Evolutionary conservation across 2,888 invertebrate species (phyloP), one percentile per base, ranked within the genome.

Genomic region (Sesamia inferens): DNA sequence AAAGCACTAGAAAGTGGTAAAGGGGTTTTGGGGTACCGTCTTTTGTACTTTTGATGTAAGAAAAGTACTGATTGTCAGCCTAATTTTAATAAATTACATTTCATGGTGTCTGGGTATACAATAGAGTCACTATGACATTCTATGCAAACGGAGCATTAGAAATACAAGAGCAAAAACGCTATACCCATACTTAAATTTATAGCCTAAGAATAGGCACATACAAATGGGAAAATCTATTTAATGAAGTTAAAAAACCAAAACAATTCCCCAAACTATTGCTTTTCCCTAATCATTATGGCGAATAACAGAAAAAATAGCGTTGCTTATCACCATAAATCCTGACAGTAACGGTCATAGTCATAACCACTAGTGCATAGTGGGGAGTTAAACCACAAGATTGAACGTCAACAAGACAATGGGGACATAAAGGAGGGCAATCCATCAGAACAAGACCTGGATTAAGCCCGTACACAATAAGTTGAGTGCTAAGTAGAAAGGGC

Each of bases 381-480:
- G 54, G n/a, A 59, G 71, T 47, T 54, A 68, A 78, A 83, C 85
- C 85, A 68, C 83, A 83, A 78, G 71, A 86, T 83, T 78, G 74
- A 77, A 81, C 85, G 75, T 76, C 78, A 82, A 81, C 61, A 59
- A 81, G 69, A 86, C 85, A 86, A 86, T 81, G 63, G 68, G 54
- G 62, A 24, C 61, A 63, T 76, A 83, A 76, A 70, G 55, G 69
- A 59, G 44, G 11, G 66, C 64, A 71, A 74, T 81, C 48, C 51
- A 80, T 81, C 81, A 85, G 64, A 70, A 76, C 64, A 74, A 84
- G 70, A 58, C 69, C 63, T 78, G 75, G 68, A 77, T 75, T 64
- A 72, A 78, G 44, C 44, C 51, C 5, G 55, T 62, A n/a, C 61
- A 58, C 31, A 70, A 65, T 72, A 84, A 76, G 58, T 69, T 69